phyloP scores from a whole-genome alignment of 1,140 invertebrate species.

The Adoxophyes honmai region DNA sequence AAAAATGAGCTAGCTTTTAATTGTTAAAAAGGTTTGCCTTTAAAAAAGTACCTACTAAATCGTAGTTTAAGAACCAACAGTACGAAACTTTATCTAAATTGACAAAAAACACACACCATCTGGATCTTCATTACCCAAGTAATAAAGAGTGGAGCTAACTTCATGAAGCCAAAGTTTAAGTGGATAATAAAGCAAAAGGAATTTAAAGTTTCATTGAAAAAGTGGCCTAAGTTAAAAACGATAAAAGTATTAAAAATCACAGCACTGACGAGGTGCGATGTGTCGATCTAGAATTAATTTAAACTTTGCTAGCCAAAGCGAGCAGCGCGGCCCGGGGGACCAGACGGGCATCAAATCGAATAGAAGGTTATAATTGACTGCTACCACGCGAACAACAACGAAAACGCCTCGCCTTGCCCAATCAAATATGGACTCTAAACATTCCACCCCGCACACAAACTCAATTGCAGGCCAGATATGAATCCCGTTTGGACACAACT shows the following conservation, averaged over 20 bases:
- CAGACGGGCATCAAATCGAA: slow-evolving; percentile 67
- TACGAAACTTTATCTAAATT: too few species aligned
- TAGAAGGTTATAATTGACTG: slow-evolving; percentile 70
- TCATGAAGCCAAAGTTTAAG: neutral
- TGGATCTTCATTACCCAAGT: too few species aligned
- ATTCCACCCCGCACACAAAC: slow-evolving; percentile 27
- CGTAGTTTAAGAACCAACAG: too few species aligned
- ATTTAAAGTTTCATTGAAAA: neutral
- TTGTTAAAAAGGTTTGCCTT: too few species aligned
- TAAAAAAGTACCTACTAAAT: too few species aligned
- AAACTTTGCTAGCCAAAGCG: slow-evolving; percentile 68
- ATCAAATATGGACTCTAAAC: slow-evolving; percentile 44
- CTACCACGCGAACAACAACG: slow-evolving; percentile 51
- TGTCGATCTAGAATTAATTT: slow-evolving; percentile 73
- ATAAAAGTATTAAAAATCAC: slow-evolving; percentile 59
- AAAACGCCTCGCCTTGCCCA: slow-evolving; percentile 32
- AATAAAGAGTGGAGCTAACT: too few species aligned
- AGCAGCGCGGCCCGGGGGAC: slow-evolving; percentile 56
- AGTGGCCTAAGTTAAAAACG: slow-evolving; percentile 23
- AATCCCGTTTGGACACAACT: slow-evolving; percentile 27
- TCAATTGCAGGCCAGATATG: slow-evolving; percentile 22
- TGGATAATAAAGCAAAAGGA: neutral
- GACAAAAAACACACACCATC: too few species aligned
- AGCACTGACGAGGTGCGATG: slow-evolving; percentile 56
- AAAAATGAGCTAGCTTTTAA: neutral